Base-by-base conservation (phyloP, 2,888 invertebrate species). In the Acronicta alni region DNA sequence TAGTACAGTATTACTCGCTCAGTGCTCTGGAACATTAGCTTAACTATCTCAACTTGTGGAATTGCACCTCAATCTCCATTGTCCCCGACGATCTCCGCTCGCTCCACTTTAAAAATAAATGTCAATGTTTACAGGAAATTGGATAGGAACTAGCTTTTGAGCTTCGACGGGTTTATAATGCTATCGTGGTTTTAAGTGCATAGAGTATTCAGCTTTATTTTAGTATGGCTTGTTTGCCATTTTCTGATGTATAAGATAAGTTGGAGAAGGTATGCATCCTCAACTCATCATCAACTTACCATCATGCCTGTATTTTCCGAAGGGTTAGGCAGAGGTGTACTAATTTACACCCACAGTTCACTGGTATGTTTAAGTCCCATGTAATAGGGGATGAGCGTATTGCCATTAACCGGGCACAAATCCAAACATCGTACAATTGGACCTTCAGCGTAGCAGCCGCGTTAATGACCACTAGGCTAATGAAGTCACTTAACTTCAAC, bases 31-130 rank as follows among this genome's bases (percentile, higher is more conserved):
- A 55, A 58, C 52, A 67, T 75, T 71, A 67, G 57, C 52, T 49
- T 70, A 54, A 59, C 52, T 73, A 66, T 37, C 38, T 18, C 42
- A 57, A 38, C 49, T 42, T 53, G 23, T 39, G 26, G 43, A 44
- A 62, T 71, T 30, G 53, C 52, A 39, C 61, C 26, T 18, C 16
- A 46, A 48, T 42, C 41, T 10, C 52, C 48, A 45, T 61, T 42
- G 48, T 41, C 17, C 23, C 38, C 0, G 42, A 57, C 66, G 54
- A 55, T 58, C 52, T 52, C 51, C 53, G 39, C 18, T 17, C 53
- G 39, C 17, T 17, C 37, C 59, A 44, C 20, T 64, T 66, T 72
- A 68, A 62, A 75, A 72, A 72, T 72, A 65, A 56, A 65, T 54
- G 55, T 1, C 54, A 46, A 55, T 67, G 70, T 64, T 67, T 67